Evolutionary conservation across 2,797 vertebrate species (phyloP).

Genomic region (Pelobates cultripes): DNA sequence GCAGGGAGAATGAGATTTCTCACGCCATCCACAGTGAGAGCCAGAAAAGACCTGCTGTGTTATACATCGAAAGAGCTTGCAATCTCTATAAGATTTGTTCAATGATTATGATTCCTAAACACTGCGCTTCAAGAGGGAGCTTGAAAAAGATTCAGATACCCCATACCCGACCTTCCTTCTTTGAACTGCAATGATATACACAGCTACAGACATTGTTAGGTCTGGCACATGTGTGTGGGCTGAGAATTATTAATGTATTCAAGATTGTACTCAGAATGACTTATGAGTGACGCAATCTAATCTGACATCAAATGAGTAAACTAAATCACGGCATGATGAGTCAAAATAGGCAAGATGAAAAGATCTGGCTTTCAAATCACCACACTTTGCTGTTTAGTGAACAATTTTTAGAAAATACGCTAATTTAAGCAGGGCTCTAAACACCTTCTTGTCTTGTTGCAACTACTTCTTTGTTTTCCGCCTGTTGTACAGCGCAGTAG

Average conservation of each 20-base stretch:
- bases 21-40: not conserved
- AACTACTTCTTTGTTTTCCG: too few relatives aligned
- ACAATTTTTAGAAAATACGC: too few relatives aligned
- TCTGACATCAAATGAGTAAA: too few relatives aligned
- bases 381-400: too few relatives aligned
- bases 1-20: slow-evolving; percentile 6
- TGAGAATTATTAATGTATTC: not conserved
- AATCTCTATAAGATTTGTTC: not conserved
- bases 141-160: not conserved
- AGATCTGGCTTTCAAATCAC: too few relatives aligned
- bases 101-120: not conserved
- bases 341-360: too few relatives aligned
- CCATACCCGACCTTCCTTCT: not conserved
- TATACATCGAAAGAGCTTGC: not conserved
- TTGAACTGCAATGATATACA: too few relatives aligned
- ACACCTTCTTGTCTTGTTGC: too few relatives aligned
- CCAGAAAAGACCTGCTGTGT: not conserved
- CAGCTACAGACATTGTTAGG: not conserved
- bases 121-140: not conserved
- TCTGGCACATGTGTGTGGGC: not conserved
- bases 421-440: too few relatives aligned
- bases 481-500: too few relatives aligned
- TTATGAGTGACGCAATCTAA: too few relatives aligned
- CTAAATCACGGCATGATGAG: too few relatives aligned
- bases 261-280: not conserved